Conservation (phyloP, 2,888 invertebrate genomes). For the Saturnia pavonia region DNA sequence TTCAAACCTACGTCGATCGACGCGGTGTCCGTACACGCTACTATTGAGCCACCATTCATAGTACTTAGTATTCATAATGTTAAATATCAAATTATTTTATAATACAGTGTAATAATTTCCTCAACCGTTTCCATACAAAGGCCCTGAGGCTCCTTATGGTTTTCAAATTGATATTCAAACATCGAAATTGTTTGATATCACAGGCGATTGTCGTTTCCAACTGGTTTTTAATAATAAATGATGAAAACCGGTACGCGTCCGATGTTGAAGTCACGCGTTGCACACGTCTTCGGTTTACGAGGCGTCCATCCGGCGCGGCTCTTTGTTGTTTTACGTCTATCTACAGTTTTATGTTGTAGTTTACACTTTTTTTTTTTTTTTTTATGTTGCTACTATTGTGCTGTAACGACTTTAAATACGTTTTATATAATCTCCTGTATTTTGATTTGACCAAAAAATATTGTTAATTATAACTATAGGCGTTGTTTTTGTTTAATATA, state of each 20-base stretch:
- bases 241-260: slow-evolving; percentile 1
- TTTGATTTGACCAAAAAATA: not conserved
- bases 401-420: not conserved
- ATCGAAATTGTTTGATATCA: not conserved
- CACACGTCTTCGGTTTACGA: not conserved
- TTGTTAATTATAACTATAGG: too few species aligned
- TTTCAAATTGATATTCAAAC: slow-evolving; percentile 8
- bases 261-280: not conserved
- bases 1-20: too few species aligned
- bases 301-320: slow-evolving; percentile 2
- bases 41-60: too few species aligned
- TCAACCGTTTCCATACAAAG: not conserved
- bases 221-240: not conserved
- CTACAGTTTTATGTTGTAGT: not conserved
- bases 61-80: too few species aligned
- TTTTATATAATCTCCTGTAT: not conserved
- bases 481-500: too few species aligned
- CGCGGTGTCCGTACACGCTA: too few species aligned
- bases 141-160: not conserved
- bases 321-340: slow-evolving; percentile 2
- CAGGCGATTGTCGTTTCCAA: not conserved
- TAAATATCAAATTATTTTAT: too few species aligned
- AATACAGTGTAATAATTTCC: too few species aligned
- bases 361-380: not conserved
- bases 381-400: not conserved